These are phyloP conservation scores for Choloepus didactylus DNA, from an alignment of 2,797 vertebrate species.

Conservation along the genomic window DNA sequence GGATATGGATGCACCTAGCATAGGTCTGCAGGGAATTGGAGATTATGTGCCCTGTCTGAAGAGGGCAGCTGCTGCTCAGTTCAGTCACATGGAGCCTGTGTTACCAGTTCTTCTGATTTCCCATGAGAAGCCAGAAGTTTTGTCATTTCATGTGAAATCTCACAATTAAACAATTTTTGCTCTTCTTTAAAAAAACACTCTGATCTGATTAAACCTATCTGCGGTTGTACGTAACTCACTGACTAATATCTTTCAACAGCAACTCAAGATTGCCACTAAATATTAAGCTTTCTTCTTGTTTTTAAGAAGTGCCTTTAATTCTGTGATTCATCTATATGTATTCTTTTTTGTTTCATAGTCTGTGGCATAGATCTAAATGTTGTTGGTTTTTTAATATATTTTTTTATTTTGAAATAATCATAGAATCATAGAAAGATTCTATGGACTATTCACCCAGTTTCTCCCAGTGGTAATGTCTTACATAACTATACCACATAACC, in stretches of 20 bases:
- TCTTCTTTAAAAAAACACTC: not conserved
- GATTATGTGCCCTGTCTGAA: not conserved
- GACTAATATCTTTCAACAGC: not conserved
- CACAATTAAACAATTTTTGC: not conserved
- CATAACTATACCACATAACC: not conserved
- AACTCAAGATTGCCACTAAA: not conserved
- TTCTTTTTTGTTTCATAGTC: constrained; percentile 14
- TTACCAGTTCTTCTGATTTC: not conserved
- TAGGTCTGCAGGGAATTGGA: not conserved
- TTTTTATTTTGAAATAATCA: constrained; percentile 27
- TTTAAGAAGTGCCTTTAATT: not conserved
- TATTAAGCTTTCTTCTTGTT: not conserved
- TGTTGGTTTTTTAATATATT: not conserved
- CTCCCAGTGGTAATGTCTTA: not conserved
- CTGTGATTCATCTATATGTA: not conserved
- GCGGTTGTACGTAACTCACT: not conserved
- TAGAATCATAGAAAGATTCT: not conserved
- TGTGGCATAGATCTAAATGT: not conserved
- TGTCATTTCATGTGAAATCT: not conserved
- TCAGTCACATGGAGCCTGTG: not conserved
- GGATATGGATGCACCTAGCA: not conserved
- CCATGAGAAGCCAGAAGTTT: not conserved
- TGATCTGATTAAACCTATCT: not conserved
- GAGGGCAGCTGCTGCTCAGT: not conserved
- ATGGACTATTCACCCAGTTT: not conserved